Evolutionary conservation across 1,140 invertebrate species (phyloP), one percentile per base, ranked within the genome.

Genomic region (Hirudo medicinalis): DNA sequence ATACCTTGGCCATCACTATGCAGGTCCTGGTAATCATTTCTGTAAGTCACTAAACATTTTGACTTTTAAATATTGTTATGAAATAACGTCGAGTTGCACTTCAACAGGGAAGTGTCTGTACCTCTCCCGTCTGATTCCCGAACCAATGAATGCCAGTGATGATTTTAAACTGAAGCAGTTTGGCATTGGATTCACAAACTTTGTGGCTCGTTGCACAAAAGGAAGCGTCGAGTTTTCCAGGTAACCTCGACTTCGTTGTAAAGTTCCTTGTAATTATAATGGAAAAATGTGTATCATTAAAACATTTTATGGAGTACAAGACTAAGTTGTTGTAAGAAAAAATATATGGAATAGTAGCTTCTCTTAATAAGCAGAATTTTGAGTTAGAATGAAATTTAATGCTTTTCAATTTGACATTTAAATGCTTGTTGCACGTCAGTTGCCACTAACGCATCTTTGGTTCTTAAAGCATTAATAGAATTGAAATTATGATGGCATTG

Each of bases 121-220:
- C 83, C 83, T 97, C 69, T 92, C 92, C 68, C 92, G 93, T 15
- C 85, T 97, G 49, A 95, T 94, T 20, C 88, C 91, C 54, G 92
- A 96, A 80, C 93, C 93, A 78, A 89, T 97, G 87, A 94, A 89
- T 76, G 92, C 93, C 3, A 91, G 95, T 79, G 92, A 97, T 83
- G 94, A 97, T 83, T 91, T 89, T 80, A 92, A 92, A 84, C 84
- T 97, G 54, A 82, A 95, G 49, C 89, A 92, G 79, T 90, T 91
- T 80, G 93, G 94, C 55, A 96, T 98, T 77, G 94, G 94, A 4
- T 97, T 97, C 83, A 97, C 94, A 74, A 97, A 97, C 83, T 96
- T 97, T 88, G 94, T 97, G 73, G 86, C 90, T 75, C 86, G 94
- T 69, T 91, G 93, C 54, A 96, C 93, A 0, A 93, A 93, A 84